Base-by-base conservation (phyloP, 2,113 vertebrate species). In the Megaceryle maxima region DNA sequence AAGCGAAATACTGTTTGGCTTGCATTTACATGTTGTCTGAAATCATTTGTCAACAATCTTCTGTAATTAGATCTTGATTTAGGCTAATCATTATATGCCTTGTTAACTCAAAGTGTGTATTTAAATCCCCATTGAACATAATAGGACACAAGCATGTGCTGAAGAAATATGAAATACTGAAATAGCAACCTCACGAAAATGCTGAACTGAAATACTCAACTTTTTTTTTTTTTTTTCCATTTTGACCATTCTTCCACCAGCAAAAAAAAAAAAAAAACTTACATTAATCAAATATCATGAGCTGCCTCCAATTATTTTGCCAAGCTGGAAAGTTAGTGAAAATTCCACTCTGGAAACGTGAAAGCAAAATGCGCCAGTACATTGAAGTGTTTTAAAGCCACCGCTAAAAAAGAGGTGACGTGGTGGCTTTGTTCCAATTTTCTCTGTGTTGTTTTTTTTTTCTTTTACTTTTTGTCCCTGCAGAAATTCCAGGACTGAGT, bases 11-110 rank as follows among this genome's bases (percentile, higher is more conserved):
- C 82, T 33, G n/a, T 75, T 86, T 90, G 11, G 3, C 83, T 96
- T 83, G 51, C 48, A 33, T 87, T 96, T 88, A 64, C 28, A 5
- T 83, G 83, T 75, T 92, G 68, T 78, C 83, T 93, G 90, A 87
- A 93, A 94, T 84, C 1, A 88, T 94, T 96, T 92, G 83, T 93
- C 92, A 94, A 88, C 80, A 87, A 87, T 86, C 66, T 87, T 82
- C 83, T 44, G 28, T 90, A 93, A 96, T 87, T 93, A 92, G 88
- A 68, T 95, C 69, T 92, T 90, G 86, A 94, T 95, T 95, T 90
- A 94, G 67, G 72, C 80, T 95, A 89, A 96, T 91, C 77, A 46
- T 83, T 64, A 60, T 63, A 72, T 85, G 87, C 80, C 87, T 95
- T 88, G 91, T 94, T 96, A 94, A 78, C 44, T 80, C 79, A 13